A percentile compares a stretch with the other conserved stretches of the same genome.
phyloP scores from a whole-genome alignment of 2,888 invertebrate species.

The Amiota minor region DNA sequence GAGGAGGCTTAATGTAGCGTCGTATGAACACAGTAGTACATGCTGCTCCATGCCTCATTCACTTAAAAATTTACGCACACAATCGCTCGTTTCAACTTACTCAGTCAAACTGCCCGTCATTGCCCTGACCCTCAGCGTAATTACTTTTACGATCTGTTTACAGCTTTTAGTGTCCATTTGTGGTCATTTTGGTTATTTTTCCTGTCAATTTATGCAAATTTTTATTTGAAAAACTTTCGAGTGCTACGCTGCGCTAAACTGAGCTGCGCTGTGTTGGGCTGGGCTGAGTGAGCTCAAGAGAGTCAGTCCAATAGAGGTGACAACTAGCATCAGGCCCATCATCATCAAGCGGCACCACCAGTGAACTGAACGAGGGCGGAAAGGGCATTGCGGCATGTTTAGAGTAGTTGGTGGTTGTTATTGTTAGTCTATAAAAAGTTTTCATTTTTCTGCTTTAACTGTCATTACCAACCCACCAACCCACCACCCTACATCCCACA shows the following conservation, averaged over 20 bases:
- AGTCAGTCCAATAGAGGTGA: no score
- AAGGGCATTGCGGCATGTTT: no score
- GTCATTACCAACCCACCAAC: neutral
- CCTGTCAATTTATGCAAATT: slow-evolving; percentile 68
- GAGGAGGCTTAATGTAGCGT: neutral
- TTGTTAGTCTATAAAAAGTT: neutral
- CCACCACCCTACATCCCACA: neutral
- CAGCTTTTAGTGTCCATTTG: slow-evolving; percentile 67
- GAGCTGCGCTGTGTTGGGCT: no score
- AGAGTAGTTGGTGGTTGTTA: no score
- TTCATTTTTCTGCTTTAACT: neutral
- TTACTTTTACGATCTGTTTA: slow-evolving; percentile 72
- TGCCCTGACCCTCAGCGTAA: slow-evolving; percentile 49
- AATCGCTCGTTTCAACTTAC: slow-evolving; percentile 24
- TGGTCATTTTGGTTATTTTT: slow-evolving; percentile 39
- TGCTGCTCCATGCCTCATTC: no score
- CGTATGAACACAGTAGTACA: neutral
- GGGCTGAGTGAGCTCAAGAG: no score
- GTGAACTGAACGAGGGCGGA: no score
- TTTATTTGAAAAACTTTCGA: slow-evolving; percentile 39
- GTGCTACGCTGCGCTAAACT: no score
- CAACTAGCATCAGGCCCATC: no score
- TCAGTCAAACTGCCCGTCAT: neutral
- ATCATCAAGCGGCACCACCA: no score
- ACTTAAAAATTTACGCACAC: neutral